phyloP scores from a whole-genome alignment of 2,113 vertebrate genomes.

The Ctenomys sociabilis region DNA sequence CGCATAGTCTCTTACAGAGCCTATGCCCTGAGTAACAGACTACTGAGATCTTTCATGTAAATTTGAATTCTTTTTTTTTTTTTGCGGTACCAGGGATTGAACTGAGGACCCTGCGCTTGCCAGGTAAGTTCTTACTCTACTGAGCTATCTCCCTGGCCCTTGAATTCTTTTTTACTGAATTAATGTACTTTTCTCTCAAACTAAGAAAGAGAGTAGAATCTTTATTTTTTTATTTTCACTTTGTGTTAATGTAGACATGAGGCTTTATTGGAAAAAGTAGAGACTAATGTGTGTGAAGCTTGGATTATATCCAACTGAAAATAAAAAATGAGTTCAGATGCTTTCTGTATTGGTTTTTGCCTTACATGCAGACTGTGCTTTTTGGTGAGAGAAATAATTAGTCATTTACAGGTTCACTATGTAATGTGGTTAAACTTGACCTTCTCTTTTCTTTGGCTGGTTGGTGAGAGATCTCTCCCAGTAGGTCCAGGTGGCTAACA shows the following conservation, averaged over 20 bases:
- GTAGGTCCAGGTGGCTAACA: conserved; percentile 78
- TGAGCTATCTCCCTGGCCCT: no score
- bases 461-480: conserved; percentile 75
- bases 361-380: conserved; percentile 69
- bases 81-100: no score
- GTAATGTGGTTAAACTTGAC: conserved; percentile 72
- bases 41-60: conserved; percentile 72
- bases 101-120: no score
- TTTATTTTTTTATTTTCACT: conserved; percentile 76
- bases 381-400: conserved; percentile 81
- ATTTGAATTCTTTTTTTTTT: conserved; percentile 76
- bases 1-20: not conserved
- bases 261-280: conserved; percentile 76
- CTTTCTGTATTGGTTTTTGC: conserved; percentile 77
- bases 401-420: conserved; percentile 80
- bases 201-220: conserved; percentile 71
- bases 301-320: conserved; percentile 66
- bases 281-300: conserved; percentile 73
- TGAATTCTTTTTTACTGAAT: conserved; percentile 76
- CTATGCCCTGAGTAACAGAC: not conserved
- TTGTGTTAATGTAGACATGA: conserved; percentile 78
- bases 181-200: conserved; percentile 68
- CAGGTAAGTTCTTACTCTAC: no score
- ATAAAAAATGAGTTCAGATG: conserved; percentile 73
- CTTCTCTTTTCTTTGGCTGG: conserved; percentile 74